Base-by-base conservation (phyloP, 2,888 invertebrate genomes). In the Drosophila peninsularis region DNA sequence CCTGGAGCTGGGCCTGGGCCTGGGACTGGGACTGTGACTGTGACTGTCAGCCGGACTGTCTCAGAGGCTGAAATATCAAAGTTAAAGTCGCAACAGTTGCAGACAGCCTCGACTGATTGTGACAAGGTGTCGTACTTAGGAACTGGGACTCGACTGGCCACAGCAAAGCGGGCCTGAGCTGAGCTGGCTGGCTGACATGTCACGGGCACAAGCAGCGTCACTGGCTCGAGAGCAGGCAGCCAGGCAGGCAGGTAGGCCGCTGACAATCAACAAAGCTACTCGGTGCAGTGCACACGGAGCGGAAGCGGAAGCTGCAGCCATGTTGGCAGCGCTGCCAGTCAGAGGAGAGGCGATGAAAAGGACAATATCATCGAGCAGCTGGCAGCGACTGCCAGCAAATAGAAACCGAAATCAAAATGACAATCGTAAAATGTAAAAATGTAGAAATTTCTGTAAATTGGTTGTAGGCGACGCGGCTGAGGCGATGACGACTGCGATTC, bases 391-490 rank as follows among this genome's bases (percentile, higher is more conserved):
- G 65, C 62, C 75, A 68, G 70, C 70, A 69, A 73, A 80, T 67
- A 57, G 63, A 37, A 54, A 47, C 53, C 67, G 65, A 81, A 83
- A 53, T 65, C 81, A 71, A 36, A 66, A 78, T 78, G 52, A 65
- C 36, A 65, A 53, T 44, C 32, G 50, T 57, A 64, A 79, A 77
- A 83, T 74, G 83, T 47, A 77, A 86, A 87, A 87, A 68, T 62
- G 72, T 45, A 5, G 45, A 45, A 45, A 30, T 45, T 45, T 21
- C 82, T 62, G 76, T 76, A 82, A 82, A 82, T 82, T 88, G 82
- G 58, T 71, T 82, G 73, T 82, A 73, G 71, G 80, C 72, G 66
- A 62, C 27, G 27, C 5, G 27, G 7, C 27, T 30, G 27, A 63
- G 49, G 14, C 32, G 37, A 49, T 34, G 41, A 36, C 21, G 61